Conservation (phyloP, 1,140 invertebrate genomes). For the Neotoxoptera formosana region DNA sequence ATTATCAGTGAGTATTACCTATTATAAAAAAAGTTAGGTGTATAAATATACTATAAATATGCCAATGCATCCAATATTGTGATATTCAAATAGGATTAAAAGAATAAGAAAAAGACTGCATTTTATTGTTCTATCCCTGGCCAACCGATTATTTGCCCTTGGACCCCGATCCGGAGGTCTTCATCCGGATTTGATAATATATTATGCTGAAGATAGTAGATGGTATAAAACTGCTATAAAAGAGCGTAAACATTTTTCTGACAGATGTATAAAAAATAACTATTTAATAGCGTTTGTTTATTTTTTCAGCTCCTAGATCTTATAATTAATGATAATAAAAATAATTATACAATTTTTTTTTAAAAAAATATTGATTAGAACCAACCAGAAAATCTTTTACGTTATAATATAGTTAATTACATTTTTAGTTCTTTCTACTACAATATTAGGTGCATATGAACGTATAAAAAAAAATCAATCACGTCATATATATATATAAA, state of each 20-base stretch:
- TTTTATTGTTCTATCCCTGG: too few relatives aligned
- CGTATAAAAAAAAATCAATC: neutral
- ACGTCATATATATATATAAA: too few relatives aligned
- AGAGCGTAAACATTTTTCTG: too few relatives aligned
- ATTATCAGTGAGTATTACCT: too few relatives aligned
- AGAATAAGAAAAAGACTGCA: too few relatives aligned
- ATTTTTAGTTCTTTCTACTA: neutral
- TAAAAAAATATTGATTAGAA: neutral
- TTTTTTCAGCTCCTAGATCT: neutral
- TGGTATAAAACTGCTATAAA: too few relatives aligned
- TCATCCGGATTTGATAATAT: too few relatives aligned
- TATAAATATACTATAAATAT: too few relatives aligned
- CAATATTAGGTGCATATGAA: neutral
- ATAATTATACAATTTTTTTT: neutral
- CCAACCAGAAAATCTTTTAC: neutral
- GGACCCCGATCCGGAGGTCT: neutral
- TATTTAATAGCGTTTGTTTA: neutral
- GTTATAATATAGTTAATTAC: neutral
- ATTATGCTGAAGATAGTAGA: neutral
- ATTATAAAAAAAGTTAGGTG: too few relatives aligned
- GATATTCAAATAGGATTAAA: too few relatives aligned
- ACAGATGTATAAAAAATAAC: neutral
- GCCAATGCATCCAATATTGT: too few relatives aligned
- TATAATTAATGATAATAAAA: neutral
- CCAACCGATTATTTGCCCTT: neutral